Percentiles rank a stretch among this genome's conserved stretches.
These are phyloP conservation scores for Nomada lathburiana DNA, from an alignment of 2,888 invertebrate genomes.

Conservation along the genomic window DNA sequence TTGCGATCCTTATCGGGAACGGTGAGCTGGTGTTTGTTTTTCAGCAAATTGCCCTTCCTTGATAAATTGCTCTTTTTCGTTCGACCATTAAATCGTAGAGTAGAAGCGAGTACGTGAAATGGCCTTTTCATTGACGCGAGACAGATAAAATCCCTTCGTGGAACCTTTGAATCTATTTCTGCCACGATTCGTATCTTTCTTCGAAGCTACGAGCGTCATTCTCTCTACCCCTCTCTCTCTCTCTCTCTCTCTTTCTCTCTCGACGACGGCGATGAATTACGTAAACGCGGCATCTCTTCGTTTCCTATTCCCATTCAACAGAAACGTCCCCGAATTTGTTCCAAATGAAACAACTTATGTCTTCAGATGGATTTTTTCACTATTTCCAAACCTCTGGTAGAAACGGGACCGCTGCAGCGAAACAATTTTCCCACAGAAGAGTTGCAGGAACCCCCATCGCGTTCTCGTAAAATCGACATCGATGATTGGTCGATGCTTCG, in stretches of 20 bases:
- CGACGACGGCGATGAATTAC: slow-evolving; percentile 11
- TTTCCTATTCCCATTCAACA: neutral
- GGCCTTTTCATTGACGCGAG: slow-evolving; percentile 36
- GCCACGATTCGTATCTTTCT: neutral
- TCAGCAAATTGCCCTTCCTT: slow-evolving; percentile 27
- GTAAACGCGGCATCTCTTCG: slow-evolving; percentile 14
- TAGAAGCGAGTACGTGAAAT: slow-evolving; percentile 1
- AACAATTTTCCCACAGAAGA: slow-evolving; percentile 3
- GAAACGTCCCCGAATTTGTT: neutral
- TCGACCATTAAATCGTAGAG: neutral
- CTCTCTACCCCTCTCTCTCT: no score
- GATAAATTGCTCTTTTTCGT: slow-evolving; percentile 12
- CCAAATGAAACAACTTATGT: slow-evolving; percentile 3
- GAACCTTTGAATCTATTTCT: slow-evolving; percentile 41
- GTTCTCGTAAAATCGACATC: slow-evolving; percentile 13
- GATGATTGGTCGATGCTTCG: neutral
- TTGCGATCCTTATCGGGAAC: slow-evolving; percentile 24
- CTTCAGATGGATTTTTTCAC: neutral
- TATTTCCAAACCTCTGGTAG: no score
- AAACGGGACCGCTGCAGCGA: neutral
- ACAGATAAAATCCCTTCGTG: slow-evolving; percentile 11
- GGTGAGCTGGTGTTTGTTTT: slow-evolving; percentile 13
- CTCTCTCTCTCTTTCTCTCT: no score
- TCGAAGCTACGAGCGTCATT: neutral
- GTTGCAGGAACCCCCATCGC: neutral